These are phyloP conservation scores for Lasiurus cinereus DNA, from an alignment of 2,113 vertebrate genomes.

Conservation along the genomic window DNA sequence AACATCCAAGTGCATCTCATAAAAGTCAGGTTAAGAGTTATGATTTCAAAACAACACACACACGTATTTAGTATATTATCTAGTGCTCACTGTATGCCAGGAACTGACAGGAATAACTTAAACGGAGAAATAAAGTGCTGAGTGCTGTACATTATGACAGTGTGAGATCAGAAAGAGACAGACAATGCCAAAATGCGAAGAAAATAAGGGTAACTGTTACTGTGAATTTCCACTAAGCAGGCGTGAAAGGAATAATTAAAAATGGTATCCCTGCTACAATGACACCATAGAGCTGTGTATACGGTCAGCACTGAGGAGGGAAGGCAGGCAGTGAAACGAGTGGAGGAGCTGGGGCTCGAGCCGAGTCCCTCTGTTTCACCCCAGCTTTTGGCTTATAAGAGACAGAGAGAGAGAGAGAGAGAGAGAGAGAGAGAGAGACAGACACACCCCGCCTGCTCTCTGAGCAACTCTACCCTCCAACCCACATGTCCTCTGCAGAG, in stretches of 20 bases:
- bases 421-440: not conserved
- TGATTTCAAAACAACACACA: constrained; percentile 51
- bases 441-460: not conserved
- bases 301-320: not conserved
- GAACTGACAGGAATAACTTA: not conserved
- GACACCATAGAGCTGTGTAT: not conserved
- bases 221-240: not conserved
- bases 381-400: not conserved
- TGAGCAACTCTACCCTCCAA: not conserved
- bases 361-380: not conserved
- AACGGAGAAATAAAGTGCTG: not conserved
- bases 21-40: constrained; percentile 49
- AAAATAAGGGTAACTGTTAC: not conserved
- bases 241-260: not conserved
- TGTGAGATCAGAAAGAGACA: not conserved
- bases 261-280: not conserved
- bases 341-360: not conserved
- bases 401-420: not conserved
- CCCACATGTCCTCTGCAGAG: not conserved
- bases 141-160: not conserved
- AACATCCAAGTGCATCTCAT: constrained; percentile 31
- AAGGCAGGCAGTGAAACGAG: not conserved
- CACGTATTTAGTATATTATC: not conserved
- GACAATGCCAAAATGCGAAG: not conserved
- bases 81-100: not conserved